Conservation (phyloP, 2,888 invertebrate species). For the Andrena praecox region DNA sequence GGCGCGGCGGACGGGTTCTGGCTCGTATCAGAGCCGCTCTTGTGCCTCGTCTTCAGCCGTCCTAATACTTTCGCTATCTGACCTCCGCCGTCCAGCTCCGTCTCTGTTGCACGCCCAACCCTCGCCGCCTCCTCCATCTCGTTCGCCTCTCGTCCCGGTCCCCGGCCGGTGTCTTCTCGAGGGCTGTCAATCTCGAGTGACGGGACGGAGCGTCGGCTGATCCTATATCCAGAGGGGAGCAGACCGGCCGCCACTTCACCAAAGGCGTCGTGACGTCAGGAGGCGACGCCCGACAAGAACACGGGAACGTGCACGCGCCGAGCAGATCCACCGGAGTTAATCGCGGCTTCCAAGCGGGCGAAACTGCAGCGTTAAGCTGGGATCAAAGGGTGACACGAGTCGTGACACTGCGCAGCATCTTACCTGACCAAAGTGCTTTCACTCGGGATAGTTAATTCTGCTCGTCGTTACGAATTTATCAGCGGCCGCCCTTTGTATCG, state of each 20-base stretch:
- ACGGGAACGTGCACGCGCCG: slow-evolving; percentile 57
- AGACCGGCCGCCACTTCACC: slow-evolving; percentile 57
- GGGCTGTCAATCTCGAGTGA: slow-evolving; percentile 78
- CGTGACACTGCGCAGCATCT: slow-evolving; percentile 1
- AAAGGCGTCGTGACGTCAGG: slow-evolving; percentile 72
- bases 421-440: no score
- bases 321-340: slow-evolving; percentile 20
- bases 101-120: slow-evolving; percentile 11
- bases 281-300: slow-evolving; percentile 76
- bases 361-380: slow-evolving; percentile 1
- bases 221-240: slow-evolving; percentile 57
- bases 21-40: slow-evolving; percentile 78
- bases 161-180: slow-evolving; percentile 71
- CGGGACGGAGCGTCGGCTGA: slow-evolving; percentile 56
- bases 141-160: slow-evolving; percentile 17
- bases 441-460: no score
- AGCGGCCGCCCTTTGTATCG: neutral
- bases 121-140: slow-evolving; percentile 16
- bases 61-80: slow-evolving; percentile 69
- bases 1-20: slow-evolving; percentile 75
- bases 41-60: slow-evolving; percentile 55
- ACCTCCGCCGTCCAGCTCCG: slow-evolving; percentile 44
- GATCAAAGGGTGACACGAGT: slow-evolving; percentile 20
- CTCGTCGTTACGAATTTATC: no score
- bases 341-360: slow-evolving; percentile 5